Base-by-base conservation (phyloP, 2,797 vertebrate species). In the Crocidura indochinensis region DNA sequence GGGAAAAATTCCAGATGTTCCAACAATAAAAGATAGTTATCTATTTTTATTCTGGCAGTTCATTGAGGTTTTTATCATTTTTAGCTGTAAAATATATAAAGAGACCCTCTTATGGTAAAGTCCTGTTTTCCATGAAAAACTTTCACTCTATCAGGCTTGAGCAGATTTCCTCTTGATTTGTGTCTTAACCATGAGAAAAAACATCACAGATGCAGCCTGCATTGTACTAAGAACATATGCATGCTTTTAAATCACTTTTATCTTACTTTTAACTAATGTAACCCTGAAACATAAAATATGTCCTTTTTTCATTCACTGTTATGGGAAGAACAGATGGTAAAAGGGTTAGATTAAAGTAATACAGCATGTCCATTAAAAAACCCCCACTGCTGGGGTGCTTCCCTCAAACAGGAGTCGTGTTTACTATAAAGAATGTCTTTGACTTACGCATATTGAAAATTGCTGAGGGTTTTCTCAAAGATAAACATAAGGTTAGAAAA, bases 171-270 rank as follows among this genome's bases (percentile, higher is more conserved):
- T 96, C 97, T 96, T 98, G 97, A 98, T 98, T 98, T 98, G 97
- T 97, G 97, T 97, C 96, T 97, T 95, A 97, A 97, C 93, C 97
- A 97, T 88, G 94, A 97, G 96, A 92, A 96, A 96, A 97, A 97
- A 78, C 74, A 97, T 97, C 96, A 97, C 98, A 98, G 97, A 98
- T 97, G 97, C 96, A 0, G 93, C 76, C 95, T 97, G 95, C 92
- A 96, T 97, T 98, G 96, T 94, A 97, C 96, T 87, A 64, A 94
- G 96, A 97, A 98, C 98, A 98, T 98, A 97, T 98, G 98, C 97
- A 97, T 95, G 96, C 97, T 97, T 98, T 98, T 98, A 98, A 98
- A 98, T 98, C 98, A 98, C 98, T 98, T 98, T 98, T 98, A 98
- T 98, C 98, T 98, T 98, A 97, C 97, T 97, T 97, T 98, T 98